Evolutionary conservation across 2,888 invertebrate genomes (phyloP).

Genomic region (Nomada fucata): DNA sequence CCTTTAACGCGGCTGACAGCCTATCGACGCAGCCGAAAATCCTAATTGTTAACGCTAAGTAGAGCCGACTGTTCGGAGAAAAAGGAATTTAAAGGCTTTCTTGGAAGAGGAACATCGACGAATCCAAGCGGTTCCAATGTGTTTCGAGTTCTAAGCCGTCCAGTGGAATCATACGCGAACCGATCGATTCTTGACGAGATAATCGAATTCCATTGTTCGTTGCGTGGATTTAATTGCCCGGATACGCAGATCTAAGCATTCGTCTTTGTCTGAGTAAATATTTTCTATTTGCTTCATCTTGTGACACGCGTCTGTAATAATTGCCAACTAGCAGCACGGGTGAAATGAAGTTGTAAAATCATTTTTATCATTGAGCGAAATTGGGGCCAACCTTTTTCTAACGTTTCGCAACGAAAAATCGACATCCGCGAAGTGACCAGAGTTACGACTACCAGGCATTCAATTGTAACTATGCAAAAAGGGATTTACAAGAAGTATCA

Average conservation of each 20-base stretch:
- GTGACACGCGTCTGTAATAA: too few relatives aligned
- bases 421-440: background rate
- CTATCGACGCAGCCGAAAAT: too few relatives aligned
- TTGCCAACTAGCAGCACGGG: too few relatives aligned
- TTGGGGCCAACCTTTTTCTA: background rate
- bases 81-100: constrained; percentile 1
- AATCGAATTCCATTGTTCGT: constrained; percentile 7
- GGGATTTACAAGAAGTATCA: constrained; percentile 1
- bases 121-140: constrained; percentile 13
- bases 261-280: too few relatives aligned
- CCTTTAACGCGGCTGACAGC: background rate
- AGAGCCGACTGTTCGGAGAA: background rate
- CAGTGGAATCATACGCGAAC: constrained; percentile 13
- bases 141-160: constrained; percentile 16
- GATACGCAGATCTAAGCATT: too few relatives aligned
- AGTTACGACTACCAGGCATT: background rate
- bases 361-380: background rate
- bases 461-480: background rate
- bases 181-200: constrained; percentile 18
- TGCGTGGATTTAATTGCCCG: too few relatives aligned
- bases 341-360: too few relatives aligned
- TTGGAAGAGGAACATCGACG: background rate
- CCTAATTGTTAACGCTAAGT: constrained; percentile 1
- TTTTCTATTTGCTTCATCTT: too few relatives aligned
- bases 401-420: background rate